Conservation (phyloP, 2,113 vertebrate species). For the Gopherus evgoodei region DNA sequence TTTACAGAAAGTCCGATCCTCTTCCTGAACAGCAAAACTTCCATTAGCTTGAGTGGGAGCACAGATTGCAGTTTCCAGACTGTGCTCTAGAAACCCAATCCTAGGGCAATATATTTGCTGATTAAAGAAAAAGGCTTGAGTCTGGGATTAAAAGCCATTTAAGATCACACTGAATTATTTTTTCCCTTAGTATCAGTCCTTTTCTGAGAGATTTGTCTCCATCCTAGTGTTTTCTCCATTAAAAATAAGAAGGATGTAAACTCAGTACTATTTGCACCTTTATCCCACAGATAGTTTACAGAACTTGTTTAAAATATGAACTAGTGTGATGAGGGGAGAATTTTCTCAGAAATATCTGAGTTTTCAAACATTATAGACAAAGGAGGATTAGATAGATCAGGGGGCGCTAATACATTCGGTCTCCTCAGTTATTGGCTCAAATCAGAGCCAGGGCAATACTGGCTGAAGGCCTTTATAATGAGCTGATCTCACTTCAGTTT, state of each 20-base stretch:
- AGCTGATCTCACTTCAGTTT: background rate
- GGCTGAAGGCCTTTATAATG: background rate
- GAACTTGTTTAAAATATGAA: background rate
- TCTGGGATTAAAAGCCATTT: background rate
- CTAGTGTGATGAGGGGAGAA: background rate
- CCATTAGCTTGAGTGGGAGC: background rate
- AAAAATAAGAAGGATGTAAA: background rate
- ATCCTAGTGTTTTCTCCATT: background rate
- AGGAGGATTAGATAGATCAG: background rate
- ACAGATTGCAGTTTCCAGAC: background rate
- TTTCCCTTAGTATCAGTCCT: background rate
- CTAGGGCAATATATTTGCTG: background rate
- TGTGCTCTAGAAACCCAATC: background rate
- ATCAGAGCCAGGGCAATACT: background rate
- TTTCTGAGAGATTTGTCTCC: background rate
- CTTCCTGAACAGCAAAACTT: background rate
- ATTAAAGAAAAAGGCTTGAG: background rate
- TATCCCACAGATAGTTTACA: background rate
- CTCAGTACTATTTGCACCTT: accelerated
- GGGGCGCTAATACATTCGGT: accelerated
- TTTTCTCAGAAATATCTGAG: background rate
- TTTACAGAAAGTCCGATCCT: background rate
- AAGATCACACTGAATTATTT: background rate
- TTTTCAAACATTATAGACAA: background rate
- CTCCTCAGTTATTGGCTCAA: background rate